Percentiles rank a stretch among this genome's conserved stretches.
phyloP scores from a whole-genome alignment of 2,888 invertebrate species.

The Phengaris alcon region DNA sequence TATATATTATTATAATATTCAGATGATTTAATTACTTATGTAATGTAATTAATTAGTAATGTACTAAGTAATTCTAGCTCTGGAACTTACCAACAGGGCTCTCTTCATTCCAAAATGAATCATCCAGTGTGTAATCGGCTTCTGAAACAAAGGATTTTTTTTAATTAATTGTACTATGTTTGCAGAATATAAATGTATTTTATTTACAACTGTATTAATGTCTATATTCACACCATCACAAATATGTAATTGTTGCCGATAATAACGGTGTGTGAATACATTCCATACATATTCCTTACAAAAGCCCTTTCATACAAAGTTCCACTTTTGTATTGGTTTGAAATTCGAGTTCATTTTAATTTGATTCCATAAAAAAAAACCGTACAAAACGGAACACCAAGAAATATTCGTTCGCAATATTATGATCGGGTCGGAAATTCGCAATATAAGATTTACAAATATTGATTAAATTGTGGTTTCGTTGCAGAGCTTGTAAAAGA shows the following conservation, averaged over 20 bases:
- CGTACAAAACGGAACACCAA: constrained; percentile 2
- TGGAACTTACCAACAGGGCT: constrained; percentile 90
- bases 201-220: background rate
- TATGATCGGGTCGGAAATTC: background rate
- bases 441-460: background rate
- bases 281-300: background rate
- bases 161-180: too few species aligned
- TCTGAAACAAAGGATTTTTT: constrained; percentile 88
- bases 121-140: constrained; percentile 94
- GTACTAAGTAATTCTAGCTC: background rate
- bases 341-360: constrained; percentile 9
- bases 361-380: constrained; percentile 10
- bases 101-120: constrained; percentile 96
- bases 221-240: background rate
- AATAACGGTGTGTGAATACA: background rate
- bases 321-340: constrained; percentile 1
- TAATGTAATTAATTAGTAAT: too few species aligned
- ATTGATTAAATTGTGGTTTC: background rate
- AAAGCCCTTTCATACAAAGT: constrained; percentile 5
- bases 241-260: background rate
- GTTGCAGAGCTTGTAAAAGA: too few species aligned
- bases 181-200: background rate
- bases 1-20: too few species aligned
- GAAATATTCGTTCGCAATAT: background rate
- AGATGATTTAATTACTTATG: too few species aligned